A percentile compares a stretch with the other conserved stretches of the same genome.
These are phyloP conservation scores for Parelbella ahira DNA, from an alignment of 2,888 invertebrate genomes.

Conservation along the genomic window DNA sequence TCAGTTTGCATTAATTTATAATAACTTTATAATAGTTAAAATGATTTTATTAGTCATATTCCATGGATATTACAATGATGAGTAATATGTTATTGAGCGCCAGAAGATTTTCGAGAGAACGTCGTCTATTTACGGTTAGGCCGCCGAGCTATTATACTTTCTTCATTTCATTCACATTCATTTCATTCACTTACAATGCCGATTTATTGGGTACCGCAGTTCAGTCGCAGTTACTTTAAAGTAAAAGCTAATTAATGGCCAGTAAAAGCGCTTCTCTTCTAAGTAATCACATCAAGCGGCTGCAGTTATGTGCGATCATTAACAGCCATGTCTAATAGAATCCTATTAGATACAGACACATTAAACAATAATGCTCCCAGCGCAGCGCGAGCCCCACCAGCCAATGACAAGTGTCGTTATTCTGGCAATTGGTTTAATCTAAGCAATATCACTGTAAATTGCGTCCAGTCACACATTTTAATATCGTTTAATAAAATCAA, in stretches of 20 bases:
- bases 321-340: slow-evolving; percentile 38
- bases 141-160: no score
- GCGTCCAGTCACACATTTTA: no score
- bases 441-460: slow-evolving; percentile 1
- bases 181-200: no score
- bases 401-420: neutral
- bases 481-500: neutral
- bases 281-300: slow-evolving; percentile 31
- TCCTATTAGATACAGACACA: slow-evolving; percentile 43
- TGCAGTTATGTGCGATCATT: slow-evolving; percentile 36
- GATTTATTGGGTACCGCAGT: slow-evolving; percentile 21
- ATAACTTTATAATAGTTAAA: no score
- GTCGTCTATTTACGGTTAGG: no score
- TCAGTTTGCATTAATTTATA: no score
- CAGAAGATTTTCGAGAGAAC: no score
- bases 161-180: no score
- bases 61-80: no score
- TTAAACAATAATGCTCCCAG: slow-evolving; percentile 39
- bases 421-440: slow-evolving; percentile 5
- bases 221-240: slow-evolving; percentile 16
- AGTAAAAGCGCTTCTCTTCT: slow-evolving; percentile 26
- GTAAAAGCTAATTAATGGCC: slow-evolving; percentile 17
- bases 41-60: no score
- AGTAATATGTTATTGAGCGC: no score
- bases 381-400: slow-evolving; percentile 3